Base-by-base conservation (phyloP, 2,888 invertebrate species). In the Stictocephala bisonia region DNA sequence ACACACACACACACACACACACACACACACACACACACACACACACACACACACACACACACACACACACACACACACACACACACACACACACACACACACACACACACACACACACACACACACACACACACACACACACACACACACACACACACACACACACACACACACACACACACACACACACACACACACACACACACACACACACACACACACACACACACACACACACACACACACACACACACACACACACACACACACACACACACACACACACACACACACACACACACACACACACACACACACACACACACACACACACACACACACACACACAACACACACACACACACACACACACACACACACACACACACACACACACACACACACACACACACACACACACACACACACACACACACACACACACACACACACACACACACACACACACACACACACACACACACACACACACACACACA, bases 381-480 rank as follows among this genome's bases (percentile, higher is more conserved):
- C 51, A 51, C 22, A 51, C 2, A 51, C 51, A 51, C 51, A 20
- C 51, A 3, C 18, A 4, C 20, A 51, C 22, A 24, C 27, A 70
- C 41, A 69, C 72, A 70, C 24, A 26, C 41, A 48, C 15, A 22
- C 44, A 41, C n/a, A 40, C 24, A 15, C 41, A 72, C 66, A 69
- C 27, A 24, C 48, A 41, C 44, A 60, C 31, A 29, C 29, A 22
- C 29, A 60, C 27, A 9, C 22, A 15, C n/a, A 29, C 1, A 22
- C 60, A 35, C n/a, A 44, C 72, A 71, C 51, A 71, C 18, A 72
- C 51, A 71, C 20, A 29, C 72, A 71, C 64, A 72, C 72, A 72
- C 68, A 70, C 48, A 44, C 48, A 79, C 74, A 77, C 75, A 53
- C 71, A 22, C 74, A 51, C 73, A 22, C 67, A 73, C 73, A 64